Base-by-base conservation (phyloP, 1,140 invertebrate genomes). In the Triops cancriformis region DNA sequence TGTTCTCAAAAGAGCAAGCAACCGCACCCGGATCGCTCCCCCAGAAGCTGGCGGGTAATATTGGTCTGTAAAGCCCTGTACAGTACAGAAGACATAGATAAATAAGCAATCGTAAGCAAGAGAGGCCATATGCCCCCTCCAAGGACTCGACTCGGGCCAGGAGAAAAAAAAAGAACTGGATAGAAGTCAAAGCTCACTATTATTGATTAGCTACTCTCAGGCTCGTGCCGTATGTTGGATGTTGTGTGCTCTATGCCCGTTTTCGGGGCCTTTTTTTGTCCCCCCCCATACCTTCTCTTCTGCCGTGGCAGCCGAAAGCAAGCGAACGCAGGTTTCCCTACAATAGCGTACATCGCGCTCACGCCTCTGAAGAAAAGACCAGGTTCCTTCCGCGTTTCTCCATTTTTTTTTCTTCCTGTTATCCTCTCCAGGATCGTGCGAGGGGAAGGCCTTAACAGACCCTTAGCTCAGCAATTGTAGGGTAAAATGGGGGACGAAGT, bases 131-230 rank as follows among this genome's bases (percentile, higher is more conserved):
- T 64, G 45, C 45, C 45, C 45, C 45, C 45, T 64, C 51, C 51
- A 23, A 37, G 51, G 51, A 64, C 51, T 64, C 51, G 18, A 64
- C 51, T 64, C n/a, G n/a, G n/a, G n/a, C n/a, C n/a, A 23, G 14
- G 18, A 18, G 23, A 64, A 18, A 5, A 64, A 64, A 64, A 64
- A 64, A 64, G 51, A 64, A 64, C 51, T 23, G 51, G 51, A 64
- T 64, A 64, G 51, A 64, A 64, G 51, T 64, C 51, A 64, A 64
- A 64, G 51, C 51, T 64, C 14, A 64, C 51, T 64, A 64, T 64
- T 64, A 64, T 64, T 64, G 51, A 64, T 64, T 64, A 64, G 51
- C 51, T 64, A 64, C 51, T 64, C 51, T 23, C 51, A 64, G 51
- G 51, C 51, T 64, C 51, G 51, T 64, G 51, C 51, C 51, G 14